These are phyloP conservation scores for Capitella teleta DNA, from an alignment of 1,140 invertebrate genomes.

Conservation along the genomic window DNA sequence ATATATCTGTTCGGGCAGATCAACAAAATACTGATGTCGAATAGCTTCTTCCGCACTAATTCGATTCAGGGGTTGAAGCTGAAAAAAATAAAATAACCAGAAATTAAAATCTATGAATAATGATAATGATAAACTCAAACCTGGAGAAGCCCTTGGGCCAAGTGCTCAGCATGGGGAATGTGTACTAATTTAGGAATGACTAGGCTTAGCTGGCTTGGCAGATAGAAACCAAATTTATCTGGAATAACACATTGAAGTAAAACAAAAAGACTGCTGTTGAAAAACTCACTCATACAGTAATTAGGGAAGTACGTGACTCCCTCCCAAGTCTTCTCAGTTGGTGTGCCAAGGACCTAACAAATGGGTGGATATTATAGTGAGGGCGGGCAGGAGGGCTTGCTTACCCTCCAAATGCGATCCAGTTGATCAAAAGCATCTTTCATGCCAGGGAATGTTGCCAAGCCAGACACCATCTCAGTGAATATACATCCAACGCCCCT, in stretches of 20 bases:
- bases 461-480: constrained; percentile 58
- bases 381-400: neutral
- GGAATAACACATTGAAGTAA: constrained; percentile 24
- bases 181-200: constrained; percentile 80
- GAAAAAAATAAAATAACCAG: constrained; percentile 23
- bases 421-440: constrained; percentile 90
- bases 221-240: constrained; percentile 66
- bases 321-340: constrained; percentile 79
- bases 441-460: constrained; percentile 62
- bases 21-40: constrained; percentile 77
- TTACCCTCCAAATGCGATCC: constrained; percentile 88
- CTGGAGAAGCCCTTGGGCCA: constrained; percentile 69
- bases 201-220: constrained; percentile 63
- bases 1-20: constrained; percentile 75
- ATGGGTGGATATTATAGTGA: neutral
- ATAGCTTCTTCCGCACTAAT: constrained; percentile 79
- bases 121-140: constrained; percentile 25
- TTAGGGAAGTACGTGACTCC: constrained; percentile 55
- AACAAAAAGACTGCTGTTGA: neutral
- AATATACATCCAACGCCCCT: constrained; percentile 65
- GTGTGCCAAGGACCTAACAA: constrained; percentile 70
- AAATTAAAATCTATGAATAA: neutral
- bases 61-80: constrained; percentile 75
- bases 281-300: neutral
- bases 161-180: constrained; percentile 71